Evolutionary conservation across 30 jellyfish, hydroid and myxozoan genomes (phyloP), one percentile per base, ranked within the genome.

Genomic region (Aurelia aurita complex sp. Pacific): DNA sequence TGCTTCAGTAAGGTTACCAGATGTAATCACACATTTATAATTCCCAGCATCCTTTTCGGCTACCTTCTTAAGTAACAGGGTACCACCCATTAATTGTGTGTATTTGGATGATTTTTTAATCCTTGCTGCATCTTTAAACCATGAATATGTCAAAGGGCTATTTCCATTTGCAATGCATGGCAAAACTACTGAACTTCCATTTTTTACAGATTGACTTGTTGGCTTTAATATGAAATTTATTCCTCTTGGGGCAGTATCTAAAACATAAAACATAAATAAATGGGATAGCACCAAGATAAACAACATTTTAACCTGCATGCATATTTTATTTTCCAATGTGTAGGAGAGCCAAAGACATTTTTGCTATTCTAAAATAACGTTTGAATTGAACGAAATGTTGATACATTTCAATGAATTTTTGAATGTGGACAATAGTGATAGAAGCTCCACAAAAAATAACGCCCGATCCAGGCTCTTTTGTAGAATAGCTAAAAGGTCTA

Each of bases 71-170:
- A 92, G 76, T 52, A 53, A 16, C 64, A 87, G 11, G 0, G 76
- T 55, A 11, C 98, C 98, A 68, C 68, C 88, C 5, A 91, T 9
- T 4, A 81, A 23, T 4, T 16, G 59, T 64, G n/a, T 38, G 33
- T 64, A 43, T 59, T 90, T 65, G 16, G 81, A 63, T 2, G 76
- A 55, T 42, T 18, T 67, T 17, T 32, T 35, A 6, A 92, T 81
- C 23, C 71, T 35, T 55, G 77, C 79, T 0, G 97, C 98, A 55
- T 92, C 88, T 78, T 87, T 87, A 40, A 36, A 77, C 98, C 98
- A 92, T 11, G 86, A 42, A 79, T 82, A 92, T 3, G 64, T 76
- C 10, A 80, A 77, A 10, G 63, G 12, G 35, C 85, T 65, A 17
- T 0, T 4, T 1, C 87, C 89, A 59, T 62, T 60, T 11, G 97